A percentile compares a stretch with the other conserved stretches of the same genome.
Evolutionary conservation across 2,113 vertebrate species (phyloP).

Genomic region (Elachura formosa): DNA sequence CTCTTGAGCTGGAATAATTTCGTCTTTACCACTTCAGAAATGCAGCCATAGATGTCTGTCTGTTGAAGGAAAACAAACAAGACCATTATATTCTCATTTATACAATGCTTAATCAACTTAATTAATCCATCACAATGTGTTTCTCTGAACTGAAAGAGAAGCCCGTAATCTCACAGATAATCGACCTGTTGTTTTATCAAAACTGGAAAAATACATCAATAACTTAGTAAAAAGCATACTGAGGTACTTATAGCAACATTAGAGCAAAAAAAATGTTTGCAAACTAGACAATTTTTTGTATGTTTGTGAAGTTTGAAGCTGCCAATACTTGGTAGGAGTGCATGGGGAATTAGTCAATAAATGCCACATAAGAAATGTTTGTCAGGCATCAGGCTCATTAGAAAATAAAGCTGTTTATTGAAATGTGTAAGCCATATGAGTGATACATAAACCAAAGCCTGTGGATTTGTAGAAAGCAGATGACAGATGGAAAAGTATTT

Average conservation of each 20-base stretch:
- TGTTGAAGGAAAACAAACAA: conserved; percentile 29
- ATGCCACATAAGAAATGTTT: background rate
- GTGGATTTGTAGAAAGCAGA: background rate
- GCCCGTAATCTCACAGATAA: background rate
- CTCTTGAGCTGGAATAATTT: conserved; percentile 72
- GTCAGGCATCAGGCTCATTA: background rate
- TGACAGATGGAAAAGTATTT: background rate
- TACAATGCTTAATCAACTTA: background rate
- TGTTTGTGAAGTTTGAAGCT: background rate
- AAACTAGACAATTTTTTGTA: background rate
- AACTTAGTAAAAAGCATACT: background rate
- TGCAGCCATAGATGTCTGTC: conserved; percentile 68
- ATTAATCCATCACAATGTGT: background rate
- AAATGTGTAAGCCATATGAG: background rate
- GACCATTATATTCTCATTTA: background rate
- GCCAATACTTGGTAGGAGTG: background rate
- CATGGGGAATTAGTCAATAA: background rate
- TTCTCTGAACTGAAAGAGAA: background rate
- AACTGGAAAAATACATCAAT: background rate
- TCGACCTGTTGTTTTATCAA: background rate
- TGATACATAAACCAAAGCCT: background rate
- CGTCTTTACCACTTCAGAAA: conserved; percentile 65
- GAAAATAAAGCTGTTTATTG: background rate
- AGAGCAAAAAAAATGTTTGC: background rate
- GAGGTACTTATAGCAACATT: background rate